Evolutionary conservation across 2,113 vertebrate species (phyloP).

Genomic region (Orcinus orca): DNA sequence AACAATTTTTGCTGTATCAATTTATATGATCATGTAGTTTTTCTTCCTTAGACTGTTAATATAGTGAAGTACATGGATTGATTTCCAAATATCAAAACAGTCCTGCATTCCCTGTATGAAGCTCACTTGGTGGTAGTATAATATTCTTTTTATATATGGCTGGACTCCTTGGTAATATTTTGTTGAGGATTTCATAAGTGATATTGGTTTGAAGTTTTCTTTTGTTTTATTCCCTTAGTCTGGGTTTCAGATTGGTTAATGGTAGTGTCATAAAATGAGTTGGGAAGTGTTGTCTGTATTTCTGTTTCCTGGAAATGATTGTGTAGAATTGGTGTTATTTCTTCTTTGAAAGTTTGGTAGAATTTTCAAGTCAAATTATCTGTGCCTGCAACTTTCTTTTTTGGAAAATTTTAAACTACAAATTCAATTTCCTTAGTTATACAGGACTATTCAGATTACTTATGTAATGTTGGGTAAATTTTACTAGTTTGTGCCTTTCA

Average conservation of each 20-base stretch:
- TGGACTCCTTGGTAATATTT: neutral
- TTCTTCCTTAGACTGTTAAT: neutral
- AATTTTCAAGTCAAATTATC: neutral
- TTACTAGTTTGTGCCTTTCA: neutral
- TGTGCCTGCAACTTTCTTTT: neutral
- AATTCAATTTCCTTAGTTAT: neutral
- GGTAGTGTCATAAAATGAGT: neutral
- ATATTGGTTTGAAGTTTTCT: neutral
- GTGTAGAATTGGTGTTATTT: neutral
- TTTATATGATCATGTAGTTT: neutral
- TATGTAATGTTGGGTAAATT: neutral
- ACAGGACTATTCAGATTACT: neutral
- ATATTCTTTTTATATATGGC: neutral
- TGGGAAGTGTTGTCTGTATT: neutral
- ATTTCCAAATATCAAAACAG: neutral
- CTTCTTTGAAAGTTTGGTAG: neutral
- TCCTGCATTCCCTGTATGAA: neutral
- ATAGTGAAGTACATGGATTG: neutral
- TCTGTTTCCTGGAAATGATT: neutral
- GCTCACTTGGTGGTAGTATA: neutral
- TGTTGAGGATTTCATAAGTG: neutral
- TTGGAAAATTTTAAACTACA: neutral
- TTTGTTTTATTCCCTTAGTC: neutral
- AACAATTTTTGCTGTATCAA: neutral
- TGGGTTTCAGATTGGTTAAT: neutral